Base-by-base conservation (phyloP, 2,888 invertebrate species). In the Macroteleia sp. region DNA sequence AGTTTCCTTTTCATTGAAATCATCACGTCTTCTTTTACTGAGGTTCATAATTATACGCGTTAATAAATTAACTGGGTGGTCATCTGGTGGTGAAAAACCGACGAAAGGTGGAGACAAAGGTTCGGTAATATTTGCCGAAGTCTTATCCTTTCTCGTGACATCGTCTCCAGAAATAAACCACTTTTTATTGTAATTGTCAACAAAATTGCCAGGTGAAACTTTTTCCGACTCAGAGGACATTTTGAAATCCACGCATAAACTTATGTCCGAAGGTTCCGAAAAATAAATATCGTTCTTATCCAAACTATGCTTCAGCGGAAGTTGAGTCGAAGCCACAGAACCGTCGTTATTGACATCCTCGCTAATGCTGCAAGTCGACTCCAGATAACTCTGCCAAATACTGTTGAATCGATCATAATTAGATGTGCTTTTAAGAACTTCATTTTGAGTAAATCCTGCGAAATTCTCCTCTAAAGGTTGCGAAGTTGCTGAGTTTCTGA, bases 371-470 rank as follows among this genome's bases (percentile, higher is more conserved):
- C n/a, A 16, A 42, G 4, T n/a, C 2, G 73, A 64, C 12, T 57
- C 48, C 17, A 25, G 1, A n/a, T 48, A 52, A 19, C 6, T 34
- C 30, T 34, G 1, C 1, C 66, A 14, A n/a, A 48, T 14, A 9
- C 1, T 34, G 0, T 12, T 20, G 2, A 73, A 19, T n/a, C 48
- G 48, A 3, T 52, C 22, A 5, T 9, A 14, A 36, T 8, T 5
- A 1, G 4, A 10, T 8, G 1, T 3, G 48, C 78, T 78, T 19
- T 69, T 12, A 5, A 59, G 39, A 8, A 70, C 50, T 48, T 79
- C 71, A 3, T 52, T 41, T 10, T 10, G 5, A 1, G 77, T 14
- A 36, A 80, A 80, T 16, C 80, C 77, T 20, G 0, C 1, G 30
- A 75, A 73, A 9, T 61, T 12, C 2, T 50, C 17, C 22, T 59